Evolutionary conservation across 2,888 invertebrate species (phyloP).

Genomic region (Dolichomitus sp.): DNA sequence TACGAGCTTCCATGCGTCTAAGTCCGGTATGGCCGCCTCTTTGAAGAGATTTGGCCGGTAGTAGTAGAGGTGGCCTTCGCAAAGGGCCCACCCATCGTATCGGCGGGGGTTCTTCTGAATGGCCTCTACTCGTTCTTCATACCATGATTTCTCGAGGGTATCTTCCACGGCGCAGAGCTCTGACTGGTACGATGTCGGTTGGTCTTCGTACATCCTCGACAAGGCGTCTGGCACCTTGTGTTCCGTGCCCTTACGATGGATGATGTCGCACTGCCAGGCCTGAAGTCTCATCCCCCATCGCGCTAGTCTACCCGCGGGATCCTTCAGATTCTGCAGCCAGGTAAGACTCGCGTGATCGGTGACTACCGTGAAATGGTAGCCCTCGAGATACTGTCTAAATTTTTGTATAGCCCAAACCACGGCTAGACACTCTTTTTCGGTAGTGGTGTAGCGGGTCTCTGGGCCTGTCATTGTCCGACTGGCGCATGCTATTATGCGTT

Average conservation of each 20-base stretch:
- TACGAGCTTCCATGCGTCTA: conserved; percentile 69
- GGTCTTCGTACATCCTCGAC: conserved; percentile 47
- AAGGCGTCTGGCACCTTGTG: conserved; percentile 60
- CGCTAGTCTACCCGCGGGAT: conserved; percentile 62
- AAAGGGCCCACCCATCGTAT: conserved; percentile 44
- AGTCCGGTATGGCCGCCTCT: conserved; percentile 50
- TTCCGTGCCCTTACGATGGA: conserved; percentile 6
- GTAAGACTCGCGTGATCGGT: conserved; percentile 72
- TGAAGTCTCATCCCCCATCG: conserved; percentile 58
- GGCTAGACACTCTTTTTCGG: conserved; percentile 72
- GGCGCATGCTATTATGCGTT: conserved; percentile 64
- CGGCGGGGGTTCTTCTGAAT: background rate
- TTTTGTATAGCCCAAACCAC: conserved; percentile 69
- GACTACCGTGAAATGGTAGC: conserved; percentile 71
- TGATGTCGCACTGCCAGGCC: conserved; percentile 43
- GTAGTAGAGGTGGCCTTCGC: conserved; percentile 57
- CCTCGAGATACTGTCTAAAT: conserved; percentile 72
- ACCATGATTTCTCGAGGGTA: background rate
- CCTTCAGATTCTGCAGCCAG: conserved; percentile 70
- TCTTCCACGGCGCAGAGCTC: background rate
- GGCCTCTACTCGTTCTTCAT: background rate
- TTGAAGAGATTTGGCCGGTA: conserved; percentile 40
- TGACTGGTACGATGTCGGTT: background rate
- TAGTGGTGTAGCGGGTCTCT: conserved; percentile 63
- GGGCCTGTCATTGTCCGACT: conserved; percentile 55